A percentile compares a stretch with the other conserved stretches of the same genome.
Conservation (phyloP, 2,888 invertebrate species). For the Thumatha senex region DNA sequence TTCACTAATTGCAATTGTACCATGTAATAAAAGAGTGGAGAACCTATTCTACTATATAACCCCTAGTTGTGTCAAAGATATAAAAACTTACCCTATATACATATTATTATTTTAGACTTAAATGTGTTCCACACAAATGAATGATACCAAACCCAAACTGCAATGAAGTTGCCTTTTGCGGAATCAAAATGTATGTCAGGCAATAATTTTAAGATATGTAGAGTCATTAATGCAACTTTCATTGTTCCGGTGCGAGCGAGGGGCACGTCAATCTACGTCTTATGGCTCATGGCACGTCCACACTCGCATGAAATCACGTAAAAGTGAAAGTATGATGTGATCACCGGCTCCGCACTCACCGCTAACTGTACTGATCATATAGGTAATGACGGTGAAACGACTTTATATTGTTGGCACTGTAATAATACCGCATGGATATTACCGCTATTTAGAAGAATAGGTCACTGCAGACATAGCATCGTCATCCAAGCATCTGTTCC, state of each 20-base stretch:
- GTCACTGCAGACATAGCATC: slow-evolving; percentile 34
- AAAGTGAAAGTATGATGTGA: slow-evolving; percentile 80
- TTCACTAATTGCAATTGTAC: too few relatives aligned
- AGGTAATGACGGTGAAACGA: slow-evolving; percentile 12
- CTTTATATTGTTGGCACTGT: slow-evolving; percentile 8
- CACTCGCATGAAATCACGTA: slow-evolving; percentile 70
- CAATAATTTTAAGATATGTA: slow-evolving; percentile 35
- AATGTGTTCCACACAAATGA: too few relatives aligned
- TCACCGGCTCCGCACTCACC: slow-evolving; percentile 47
- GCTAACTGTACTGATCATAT: slow-evolving; percentile 38
- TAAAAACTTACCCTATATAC: too few relatives aligned
- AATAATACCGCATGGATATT: slow-evolving; percentile 21
- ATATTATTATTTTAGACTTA: too few relatives aligned
- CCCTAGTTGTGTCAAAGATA: too few relatives aligned
- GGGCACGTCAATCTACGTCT: slow-evolving; percentile 48
- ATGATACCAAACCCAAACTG: too few relatives aligned
- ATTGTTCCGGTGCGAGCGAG: slow-evolving; percentile 65
- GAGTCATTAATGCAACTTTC: slow-evolving; percentile 68
- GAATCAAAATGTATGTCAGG: slow-evolving; percentile 41
- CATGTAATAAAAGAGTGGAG: too few relatives aligned
- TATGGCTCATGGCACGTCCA: slow-evolving; percentile 45
- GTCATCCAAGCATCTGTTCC: too few relatives aligned
- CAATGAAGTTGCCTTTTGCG: slow-evolving; percentile 8
- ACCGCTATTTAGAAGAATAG: slow-evolving; percentile 28
- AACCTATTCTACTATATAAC: too few relatives aligned